phyloP scores from a whole-genome alignment of 92 coral and sea anemone genomes.

The Bergia puertoricense region DNA sequence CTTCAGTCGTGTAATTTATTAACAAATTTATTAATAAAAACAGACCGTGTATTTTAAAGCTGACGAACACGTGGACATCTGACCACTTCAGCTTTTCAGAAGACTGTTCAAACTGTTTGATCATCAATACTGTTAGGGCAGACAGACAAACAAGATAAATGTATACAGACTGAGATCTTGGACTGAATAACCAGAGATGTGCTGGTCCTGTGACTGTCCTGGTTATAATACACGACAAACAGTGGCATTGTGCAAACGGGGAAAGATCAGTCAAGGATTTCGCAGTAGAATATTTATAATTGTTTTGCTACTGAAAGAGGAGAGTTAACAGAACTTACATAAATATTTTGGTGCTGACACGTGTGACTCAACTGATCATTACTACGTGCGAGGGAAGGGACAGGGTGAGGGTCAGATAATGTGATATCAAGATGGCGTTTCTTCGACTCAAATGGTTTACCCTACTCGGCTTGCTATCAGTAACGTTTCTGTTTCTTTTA shows the following conservation, averaged over 20 bases:
- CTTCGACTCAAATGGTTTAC: not conserved
- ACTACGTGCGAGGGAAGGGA: not conserved
- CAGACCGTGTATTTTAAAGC: not conserved
- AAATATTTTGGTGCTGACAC: not conserved
- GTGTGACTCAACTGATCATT: not conserved
- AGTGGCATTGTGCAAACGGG: too few relatives aligned
- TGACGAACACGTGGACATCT: not conserved
- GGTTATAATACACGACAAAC: not conserved
- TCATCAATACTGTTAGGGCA: not conserved
- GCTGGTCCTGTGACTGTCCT: not conserved
- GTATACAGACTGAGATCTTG: too few relatives aligned
- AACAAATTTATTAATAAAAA: not conserved
- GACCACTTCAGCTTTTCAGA: not conserved
- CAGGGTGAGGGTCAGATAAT: not conserved
- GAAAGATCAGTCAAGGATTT: too few relatives aligned
- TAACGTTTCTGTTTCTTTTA: conserved; percentile 9
- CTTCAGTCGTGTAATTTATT: not conserved
- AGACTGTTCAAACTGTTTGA: not conserved
- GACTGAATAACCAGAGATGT: not conserved
- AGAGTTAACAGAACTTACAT: not conserved
- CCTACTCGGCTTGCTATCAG: not conserved
- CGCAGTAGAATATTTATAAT: too few relatives aligned
- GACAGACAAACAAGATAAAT: not conserved
- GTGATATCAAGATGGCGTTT: not conserved
- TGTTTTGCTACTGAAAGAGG: not conserved